A percentile compares a stretch with the other conserved stretches of the same genome.
These are phyloP conservation scores for Julus scandinavius DNA, from an alignment of 2,888 invertebrate species.

Conservation along the genomic window DNA sequence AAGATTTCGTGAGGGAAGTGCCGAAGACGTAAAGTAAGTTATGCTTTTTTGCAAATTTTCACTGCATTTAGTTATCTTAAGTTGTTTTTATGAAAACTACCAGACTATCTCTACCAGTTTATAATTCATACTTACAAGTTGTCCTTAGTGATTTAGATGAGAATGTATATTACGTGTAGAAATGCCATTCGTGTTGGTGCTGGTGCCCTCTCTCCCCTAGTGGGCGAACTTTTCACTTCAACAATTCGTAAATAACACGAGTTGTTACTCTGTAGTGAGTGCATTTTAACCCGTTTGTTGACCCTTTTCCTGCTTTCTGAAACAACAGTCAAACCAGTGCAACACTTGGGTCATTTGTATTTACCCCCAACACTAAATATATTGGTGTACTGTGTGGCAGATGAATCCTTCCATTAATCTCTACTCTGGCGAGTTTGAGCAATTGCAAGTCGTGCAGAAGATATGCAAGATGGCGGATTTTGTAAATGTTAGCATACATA, in stretches of 20 bases:
- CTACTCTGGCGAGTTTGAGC: too few species aligned
- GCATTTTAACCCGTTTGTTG: conserved; percentile 28
- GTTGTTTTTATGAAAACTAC: background rate
- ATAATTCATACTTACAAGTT: background rate
- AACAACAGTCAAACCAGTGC: conserved; percentile 28
- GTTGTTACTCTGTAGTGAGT: background rate
- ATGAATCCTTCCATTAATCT: too few species aligned
- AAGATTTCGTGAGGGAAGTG: conserved; percentile 78
- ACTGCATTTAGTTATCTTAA: background rate
- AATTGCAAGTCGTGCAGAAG: too few species aligned
- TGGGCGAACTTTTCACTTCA: conserved; percentile 19
- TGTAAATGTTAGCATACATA: too few species aligned
- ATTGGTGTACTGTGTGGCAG: background rate
- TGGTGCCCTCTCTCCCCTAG: background rate
- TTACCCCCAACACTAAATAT: background rate
- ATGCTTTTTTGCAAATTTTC: background rate
- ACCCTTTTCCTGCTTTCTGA: conserved; percentile 29
- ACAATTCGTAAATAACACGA: conserved; percentile 5
- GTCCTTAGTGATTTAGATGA: background rate
- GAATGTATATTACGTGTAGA: background rate
- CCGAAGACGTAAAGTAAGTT: conserved; percentile 56
- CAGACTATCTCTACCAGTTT: background rate
- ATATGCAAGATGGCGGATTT: too few species aligned
- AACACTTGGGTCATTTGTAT: background rate
- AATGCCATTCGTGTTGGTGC: conserved; percentile 16